A percentile compares a stretch with the other conserved stretches of the same genome.
Conservation (phyloP, 2,888 invertebrate genomes). For the Lasioglossum morio region DNA sequence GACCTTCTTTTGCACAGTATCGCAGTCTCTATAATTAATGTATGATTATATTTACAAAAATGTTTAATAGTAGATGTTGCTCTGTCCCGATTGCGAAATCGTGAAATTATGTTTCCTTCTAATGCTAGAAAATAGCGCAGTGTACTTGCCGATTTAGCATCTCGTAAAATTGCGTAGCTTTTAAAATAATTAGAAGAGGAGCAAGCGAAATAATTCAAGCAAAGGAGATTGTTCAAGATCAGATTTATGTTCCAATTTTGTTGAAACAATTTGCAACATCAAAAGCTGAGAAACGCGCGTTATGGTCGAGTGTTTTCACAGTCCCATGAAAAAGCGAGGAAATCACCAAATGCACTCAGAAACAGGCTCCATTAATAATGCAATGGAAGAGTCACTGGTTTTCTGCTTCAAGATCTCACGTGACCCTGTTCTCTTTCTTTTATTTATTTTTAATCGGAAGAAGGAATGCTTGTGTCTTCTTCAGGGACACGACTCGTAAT, state of each 20-base stretch:
- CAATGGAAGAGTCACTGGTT: slow-evolving; percentile 12
- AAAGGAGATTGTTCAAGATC: neutral
- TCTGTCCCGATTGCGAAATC: neutral
- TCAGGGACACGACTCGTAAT: slow-evolving; percentile 76
- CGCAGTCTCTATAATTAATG: neutral
- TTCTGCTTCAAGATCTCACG: slow-evolving; percentile 61
- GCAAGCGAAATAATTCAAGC: neutral
- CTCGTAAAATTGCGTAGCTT: neutral
- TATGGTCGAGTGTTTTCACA: neutral
- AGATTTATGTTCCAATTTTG: neutral
- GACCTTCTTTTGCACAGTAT: slow-evolving; percentile 19
- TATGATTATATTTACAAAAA: neutral
- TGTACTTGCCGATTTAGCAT: neutral
- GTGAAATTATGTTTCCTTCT: neutral
- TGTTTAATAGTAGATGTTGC: neutral
- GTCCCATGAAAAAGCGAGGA: neutral
- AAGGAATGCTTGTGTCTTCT: slow-evolving; percentile 58
- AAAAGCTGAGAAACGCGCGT: neutral
- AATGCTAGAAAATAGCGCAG: neutral
- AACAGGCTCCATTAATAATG: neutral
- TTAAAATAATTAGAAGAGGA: neutral
- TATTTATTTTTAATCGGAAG: slow-evolving; percentile 52
- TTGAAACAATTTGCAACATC: neutral
- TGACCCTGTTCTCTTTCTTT: slow-evolving; percentile 49
- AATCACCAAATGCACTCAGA: slow-evolving; percentile 14